Evolutionary conservation across 2,113 vertebrate species (phyloP).

Genomic region (Egretta garzetta): DNA sequence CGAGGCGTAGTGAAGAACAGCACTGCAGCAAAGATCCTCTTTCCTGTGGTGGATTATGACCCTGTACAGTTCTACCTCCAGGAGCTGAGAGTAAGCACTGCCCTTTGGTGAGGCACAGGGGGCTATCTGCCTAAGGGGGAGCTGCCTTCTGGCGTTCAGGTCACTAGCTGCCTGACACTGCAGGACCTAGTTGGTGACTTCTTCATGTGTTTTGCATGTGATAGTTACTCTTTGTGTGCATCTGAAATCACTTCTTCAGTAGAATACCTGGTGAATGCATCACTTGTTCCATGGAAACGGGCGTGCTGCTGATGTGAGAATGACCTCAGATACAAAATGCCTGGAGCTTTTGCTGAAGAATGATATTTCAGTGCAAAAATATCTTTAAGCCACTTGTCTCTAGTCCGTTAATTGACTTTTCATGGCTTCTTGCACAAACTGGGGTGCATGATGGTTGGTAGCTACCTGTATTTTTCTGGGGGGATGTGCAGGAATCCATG

Average conservation of each 20-base stretch:
- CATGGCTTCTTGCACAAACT: not conserved
- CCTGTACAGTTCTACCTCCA: conserved; percentile 86
- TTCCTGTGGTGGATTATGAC: conserved; percentile 91
- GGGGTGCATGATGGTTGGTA: not conserved
- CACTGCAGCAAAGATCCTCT: conserved; percentile 28
- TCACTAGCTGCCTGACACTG: not conserved
- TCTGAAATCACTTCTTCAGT: not conserved
- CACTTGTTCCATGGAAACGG: not conserved
- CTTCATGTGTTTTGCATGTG: not conserved
- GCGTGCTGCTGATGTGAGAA: not conserved
- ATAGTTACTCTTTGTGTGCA: not conserved
- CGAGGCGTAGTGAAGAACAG: conserved; percentile 74
- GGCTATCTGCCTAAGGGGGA: not conserved
- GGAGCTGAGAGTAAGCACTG: conserved; percentile 84
- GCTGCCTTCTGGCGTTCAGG: not conserved
- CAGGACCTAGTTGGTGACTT: not conserved
- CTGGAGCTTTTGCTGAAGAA: not conserved
- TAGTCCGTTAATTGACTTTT: not conserved
- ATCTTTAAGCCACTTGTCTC: not conserved
- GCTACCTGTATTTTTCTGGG: not conserved
- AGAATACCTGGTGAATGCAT: not conserved
- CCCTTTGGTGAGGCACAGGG: too few relatives aligned
- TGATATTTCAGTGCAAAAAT: not conserved
- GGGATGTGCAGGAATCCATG: not conserved
- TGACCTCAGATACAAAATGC: not conserved